Percentiles rank a stretch among this genome's conserved stretches.
Conservation (phyloP, 2,888 invertebrate species). For the Pandemis cinnamomeana region DNA sequence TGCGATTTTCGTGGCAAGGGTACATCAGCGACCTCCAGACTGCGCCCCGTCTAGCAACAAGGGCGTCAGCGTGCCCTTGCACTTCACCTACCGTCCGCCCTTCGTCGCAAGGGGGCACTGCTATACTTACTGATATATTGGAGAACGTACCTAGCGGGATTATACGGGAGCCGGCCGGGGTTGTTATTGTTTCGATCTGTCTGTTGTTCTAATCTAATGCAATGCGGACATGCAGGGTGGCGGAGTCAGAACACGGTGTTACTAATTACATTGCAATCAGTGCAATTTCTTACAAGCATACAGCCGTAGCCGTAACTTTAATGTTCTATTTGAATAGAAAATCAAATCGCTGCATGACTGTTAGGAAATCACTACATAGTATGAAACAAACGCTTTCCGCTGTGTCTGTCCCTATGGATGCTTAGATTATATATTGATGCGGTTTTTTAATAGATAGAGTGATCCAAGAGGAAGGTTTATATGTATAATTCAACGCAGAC, state of each 20-base stretch:
- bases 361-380: background rate
- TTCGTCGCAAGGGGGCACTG: conserved; percentile 49
- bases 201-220: background rate
- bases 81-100: conserved; percentile 67
- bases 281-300: background rate
- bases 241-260: background rate
- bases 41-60: conserved; percentile 70
- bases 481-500: too few species aligned
- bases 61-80: conserved; percentile 75
- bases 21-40: conserved; percentile 81
- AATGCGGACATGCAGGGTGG: background rate
- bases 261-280: conserved; percentile 3
- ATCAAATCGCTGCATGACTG: background rate
- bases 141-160: conserved; percentile 21
- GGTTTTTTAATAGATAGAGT: too few species aligned
- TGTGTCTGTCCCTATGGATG: too few species aligned
- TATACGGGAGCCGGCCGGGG: background rate
- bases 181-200: conserved; percentile 13
- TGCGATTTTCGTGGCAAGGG: conserved; percentile 55
- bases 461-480: too few species aligned
- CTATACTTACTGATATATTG: conserved; percentile 26
- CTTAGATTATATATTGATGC: too few species aligned
- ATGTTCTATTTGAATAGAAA: background rate
- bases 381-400: too few species aligned
- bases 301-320: background rate